Evolutionary conservation across 2,888 invertebrate genomes (phyloP).

Genomic region (Limnephilus rhombicus): DNA sequence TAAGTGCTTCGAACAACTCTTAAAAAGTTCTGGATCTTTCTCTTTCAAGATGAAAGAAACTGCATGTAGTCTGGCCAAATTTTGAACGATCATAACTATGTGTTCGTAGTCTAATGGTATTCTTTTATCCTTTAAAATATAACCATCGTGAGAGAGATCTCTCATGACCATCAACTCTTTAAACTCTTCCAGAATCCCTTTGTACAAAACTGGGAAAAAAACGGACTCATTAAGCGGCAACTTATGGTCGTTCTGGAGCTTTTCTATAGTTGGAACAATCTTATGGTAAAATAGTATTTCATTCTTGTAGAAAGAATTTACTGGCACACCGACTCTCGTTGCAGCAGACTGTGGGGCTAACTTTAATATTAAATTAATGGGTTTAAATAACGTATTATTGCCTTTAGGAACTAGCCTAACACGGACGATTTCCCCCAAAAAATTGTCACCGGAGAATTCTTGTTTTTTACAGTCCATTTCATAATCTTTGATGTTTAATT

Average conservation of each 20-base stretch:
- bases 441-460: slow-evolving; percentile 20
- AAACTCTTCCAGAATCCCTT: background rate
- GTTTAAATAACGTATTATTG: background rate
- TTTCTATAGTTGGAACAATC: slow-evolving; percentile 11
- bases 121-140: slow-evolving; percentile 43
- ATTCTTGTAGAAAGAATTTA: background rate
- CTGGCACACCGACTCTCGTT: background rate
- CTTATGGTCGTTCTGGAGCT: background rate
- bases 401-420: background rate
- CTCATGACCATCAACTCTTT: slow-evolving; percentile 67
- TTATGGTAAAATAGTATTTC: slow-evolving; percentile 41
- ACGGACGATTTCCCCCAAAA: slow-evolving; percentile 16
- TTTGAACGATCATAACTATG: slow-evolving; percentile 67
- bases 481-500: background rate
- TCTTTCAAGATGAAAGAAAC: slow-evolving; percentile 68
- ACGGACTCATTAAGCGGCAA: background rate
- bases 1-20: background rate
- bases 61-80: slow-evolving; percentile 69
- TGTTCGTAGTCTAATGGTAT: slow-evolving; percentile 68
- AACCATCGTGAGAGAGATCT: slow-evolving; percentile 38
- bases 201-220: slow-evolving; percentile 29
- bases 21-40: slow-evolving; percentile 66
- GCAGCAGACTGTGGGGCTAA: background rate
- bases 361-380: slow-evolving; percentile 1
- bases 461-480: background rate